phyloP scores from a whole-genome alignment of 1,140 invertebrate genomes.

The Araneus ventricosus region DNA sequence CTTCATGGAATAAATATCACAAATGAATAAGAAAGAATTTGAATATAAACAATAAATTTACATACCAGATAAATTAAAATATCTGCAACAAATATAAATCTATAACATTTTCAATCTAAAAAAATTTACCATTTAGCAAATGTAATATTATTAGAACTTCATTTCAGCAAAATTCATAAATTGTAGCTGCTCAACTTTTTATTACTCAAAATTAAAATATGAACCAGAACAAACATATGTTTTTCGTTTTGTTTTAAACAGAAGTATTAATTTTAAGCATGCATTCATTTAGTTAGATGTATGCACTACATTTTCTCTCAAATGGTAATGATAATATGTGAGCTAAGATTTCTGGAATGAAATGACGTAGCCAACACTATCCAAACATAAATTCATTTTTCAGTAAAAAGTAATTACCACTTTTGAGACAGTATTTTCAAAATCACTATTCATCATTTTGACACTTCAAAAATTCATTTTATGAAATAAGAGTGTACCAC shows the following conservation, averaged over 20 bases:
- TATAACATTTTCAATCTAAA: background rate
- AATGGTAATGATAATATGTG: background rate
- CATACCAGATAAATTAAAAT: too few relatives aligned
- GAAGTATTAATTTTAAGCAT: background rate
- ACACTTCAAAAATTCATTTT: background rate
- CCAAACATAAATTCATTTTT: background rate
- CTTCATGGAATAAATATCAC: too few relatives aligned
- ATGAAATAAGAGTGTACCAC: slow-evolving; percentile 16
- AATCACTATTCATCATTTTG: background rate
- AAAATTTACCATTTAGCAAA: background rate
- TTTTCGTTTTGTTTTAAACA: too few relatives aligned
- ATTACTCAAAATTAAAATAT: background rate
- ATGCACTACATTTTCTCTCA: background rate
- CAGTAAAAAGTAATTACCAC: background rate
- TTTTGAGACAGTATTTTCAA: background rate
- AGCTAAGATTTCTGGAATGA: background rate
- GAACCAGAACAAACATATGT: background rate
- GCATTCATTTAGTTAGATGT: background rate
- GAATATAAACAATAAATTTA: too few relatives aligned
- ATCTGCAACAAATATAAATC: too few relatives aligned
- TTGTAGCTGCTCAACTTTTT: too few relatives aligned
- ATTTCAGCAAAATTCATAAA: background rate
- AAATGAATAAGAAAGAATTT: too few relatives aligned
- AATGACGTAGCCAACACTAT: background rate
- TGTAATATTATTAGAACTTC: background rate